These are phyloP conservation scores for Salvelinus namaycush DNA, from an alignment of 2,113 vertebrate species.

Conservation along the genomic window DNA sequence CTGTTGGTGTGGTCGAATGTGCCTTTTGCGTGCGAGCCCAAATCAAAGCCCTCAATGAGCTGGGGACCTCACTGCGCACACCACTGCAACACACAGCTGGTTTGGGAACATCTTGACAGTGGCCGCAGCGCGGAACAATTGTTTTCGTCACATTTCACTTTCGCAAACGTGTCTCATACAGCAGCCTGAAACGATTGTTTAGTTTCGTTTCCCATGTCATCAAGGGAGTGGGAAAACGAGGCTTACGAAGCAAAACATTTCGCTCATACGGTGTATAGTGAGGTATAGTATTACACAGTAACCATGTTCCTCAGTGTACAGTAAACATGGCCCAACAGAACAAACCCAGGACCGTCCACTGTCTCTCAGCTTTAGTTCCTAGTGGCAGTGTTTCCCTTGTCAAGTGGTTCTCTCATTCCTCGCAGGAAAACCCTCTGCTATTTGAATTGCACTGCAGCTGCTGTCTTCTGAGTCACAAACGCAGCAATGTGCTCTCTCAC, in stretches of 20 bases:
- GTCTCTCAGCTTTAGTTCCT: not conserved
- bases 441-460: slow-evolving; percentile 26
- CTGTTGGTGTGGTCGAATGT: slow-evolving; percentile 44
- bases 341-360: not conserved
- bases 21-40: slow-evolving; percentile 20
- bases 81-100: slow-evolving; percentile 2
- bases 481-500: slow-evolving; percentile 45
- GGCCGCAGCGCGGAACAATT: not conserved
- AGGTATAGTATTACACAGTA: not conserved
- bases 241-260: not conserved
- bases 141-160: not conserved
- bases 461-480: slow-evolving; percentile 30
- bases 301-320: not conserved
- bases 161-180: not conserved
- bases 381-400: not conserved
- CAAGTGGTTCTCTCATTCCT: not conserved
- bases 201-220: not conserved
- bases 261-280: not conserved
- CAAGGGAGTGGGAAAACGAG: not conserved
- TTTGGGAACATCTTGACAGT: slow-evolving; percentile 11
- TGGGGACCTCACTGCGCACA: not conserved
- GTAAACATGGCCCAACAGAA: not conserved
- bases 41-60: not conserved
- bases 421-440: not conserved
- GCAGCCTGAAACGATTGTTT: not conserved